A percentile compares a stretch with the other conserved stretches of the same genome.
Evolutionary conservation across 1,140 invertebrate genomes (phyloP).

Genomic region (Rhopalosiphum padi): DNA sequence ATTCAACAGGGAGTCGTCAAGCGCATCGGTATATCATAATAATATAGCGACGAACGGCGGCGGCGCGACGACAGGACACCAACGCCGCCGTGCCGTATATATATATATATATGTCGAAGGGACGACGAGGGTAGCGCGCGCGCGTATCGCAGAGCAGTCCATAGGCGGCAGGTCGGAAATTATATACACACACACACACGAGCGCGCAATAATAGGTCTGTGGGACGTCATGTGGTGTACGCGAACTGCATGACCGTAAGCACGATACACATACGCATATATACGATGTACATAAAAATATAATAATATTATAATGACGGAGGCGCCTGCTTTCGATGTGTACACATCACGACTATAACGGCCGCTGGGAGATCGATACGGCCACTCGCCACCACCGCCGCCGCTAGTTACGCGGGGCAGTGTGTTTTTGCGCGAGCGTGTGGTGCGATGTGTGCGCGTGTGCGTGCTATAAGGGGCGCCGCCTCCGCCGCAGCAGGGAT

Average conservation of each 20-base stretch:
- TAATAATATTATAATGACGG: neutral
- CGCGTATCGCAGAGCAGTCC: neutral
- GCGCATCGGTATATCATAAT: neutral
- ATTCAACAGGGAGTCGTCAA: slow-evolving; percentile 35
- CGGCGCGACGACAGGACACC: neutral
- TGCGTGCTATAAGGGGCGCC: neutral
- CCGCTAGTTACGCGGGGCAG: neutral
- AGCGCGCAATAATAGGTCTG: neutral
- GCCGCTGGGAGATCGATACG: slow-evolving; percentile 34
- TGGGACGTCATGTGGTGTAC: neutral
- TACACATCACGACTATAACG: neutral
- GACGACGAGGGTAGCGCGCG: neutral
- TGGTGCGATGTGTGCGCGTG: neutral
- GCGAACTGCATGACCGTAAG: neutral
- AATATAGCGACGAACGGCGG: neutral
- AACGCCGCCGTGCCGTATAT: neutral
- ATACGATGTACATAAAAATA: neutral
- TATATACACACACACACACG: no score
- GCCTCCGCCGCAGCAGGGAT: neutral
- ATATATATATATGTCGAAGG: neutral
- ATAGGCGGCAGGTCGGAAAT: neutral
- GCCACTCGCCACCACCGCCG: slow-evolving; percentile 1
- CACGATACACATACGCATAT: neutral
- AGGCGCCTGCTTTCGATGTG: neutral
- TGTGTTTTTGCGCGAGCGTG: neutral